Evolutionary conservation across 2,888 invertebrate genomes (phyloP), one percentile per base, ranked within the genome.

Genomic region (Noctua janthe): DNA sequence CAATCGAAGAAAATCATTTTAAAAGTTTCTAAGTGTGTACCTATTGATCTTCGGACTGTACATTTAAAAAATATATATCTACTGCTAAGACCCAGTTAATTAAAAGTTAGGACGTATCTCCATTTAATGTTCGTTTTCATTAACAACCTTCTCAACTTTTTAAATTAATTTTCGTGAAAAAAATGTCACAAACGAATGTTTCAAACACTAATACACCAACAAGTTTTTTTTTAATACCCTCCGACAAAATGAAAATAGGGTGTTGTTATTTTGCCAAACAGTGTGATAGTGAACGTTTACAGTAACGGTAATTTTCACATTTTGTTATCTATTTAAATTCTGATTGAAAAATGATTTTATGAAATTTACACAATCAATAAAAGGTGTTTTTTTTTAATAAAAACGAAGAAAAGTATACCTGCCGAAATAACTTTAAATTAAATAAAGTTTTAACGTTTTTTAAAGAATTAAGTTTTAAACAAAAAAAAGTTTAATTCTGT

Each of bases 181-280:
- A 51, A 54, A 43, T 39, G 59, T 66, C 54, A 35, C 29, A 47
- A 74, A 79, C 35, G 29, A 80, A 78, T 74, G 67, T 76, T 74
- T 66, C 49, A 39, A 80, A 76, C 43, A 71, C 51, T 35, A 4
- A 76, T 39, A 39, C 4, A 39, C 4, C 39, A 39, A 39, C 39
- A 39, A 39, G 39, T 75, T 86, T 71, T 78, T 83, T 80, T 88
- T 83, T 78, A 71, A 75, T 71, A 49, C 76, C 70, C 70, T 83
- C 78, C 59, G 71, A 47, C 13, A 56, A 75, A 66, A 78, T 23
- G 35, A 56, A 56, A 20, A 47, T 51, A 56, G 29, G 64, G 75
- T 76, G 67, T 71, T 74, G 51, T 49, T 67, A 70, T 7, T 15
- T 82, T 43, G 1, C 11, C 11, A 8, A 23, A 13, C 23, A 66